These are phyloP conservation scores for Nothura maculosa DNA, from an alignment of 2,797 vertebrate species.

Conservation along the genomic window DNA sequence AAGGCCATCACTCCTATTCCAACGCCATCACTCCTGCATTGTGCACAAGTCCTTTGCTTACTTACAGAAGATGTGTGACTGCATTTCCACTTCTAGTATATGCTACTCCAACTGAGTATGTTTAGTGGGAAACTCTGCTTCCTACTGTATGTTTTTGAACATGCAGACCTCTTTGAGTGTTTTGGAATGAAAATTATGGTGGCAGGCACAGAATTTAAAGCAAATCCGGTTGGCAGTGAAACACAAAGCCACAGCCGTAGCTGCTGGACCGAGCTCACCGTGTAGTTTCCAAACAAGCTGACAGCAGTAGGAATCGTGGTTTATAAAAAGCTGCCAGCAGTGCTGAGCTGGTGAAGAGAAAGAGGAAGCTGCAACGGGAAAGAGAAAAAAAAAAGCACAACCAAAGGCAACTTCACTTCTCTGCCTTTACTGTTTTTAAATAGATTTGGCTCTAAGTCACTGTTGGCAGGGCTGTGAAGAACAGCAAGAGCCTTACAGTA, in stretches of 20 bases:
- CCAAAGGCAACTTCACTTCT: conserved; percentile 70
- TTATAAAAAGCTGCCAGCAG: conserved; percentile 79
- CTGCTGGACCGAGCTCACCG: conserved; percentile 55
- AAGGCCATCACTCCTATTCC: not conserved
- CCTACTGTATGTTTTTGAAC: not conserved
- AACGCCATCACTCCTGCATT: not conserved
- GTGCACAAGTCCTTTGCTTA: not conserved
- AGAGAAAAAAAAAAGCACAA: conserved; percentile 59
- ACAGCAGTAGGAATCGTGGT: conserved; percentile 77
- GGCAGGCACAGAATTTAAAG: conserved; percentile 1
- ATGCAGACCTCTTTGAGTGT: not conserved
- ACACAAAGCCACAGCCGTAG: conserved; percentile 46
- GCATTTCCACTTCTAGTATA: not conserved
- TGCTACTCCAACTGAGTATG: not conserved
- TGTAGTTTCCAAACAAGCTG: conserved; percentile 74
- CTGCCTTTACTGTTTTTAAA: conserved; percentile 71
- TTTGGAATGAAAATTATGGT: conserved; percentile 25
- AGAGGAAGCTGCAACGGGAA: conserved; percentile 74
- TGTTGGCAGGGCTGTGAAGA: conserved; percentile 27
- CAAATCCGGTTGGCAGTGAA: conserved; percentile 9
- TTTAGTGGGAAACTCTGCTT: not conserved
- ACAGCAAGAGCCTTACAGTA: not conserved
- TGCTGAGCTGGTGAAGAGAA: conserved; percentile 81
- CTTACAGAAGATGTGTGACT: not conserved
- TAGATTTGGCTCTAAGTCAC: conserved; percentile 52